Evolutionary conservation across 2,113 vertebrate genomes (phyloP).

Genomic region (Sinocyclocheilus anophthalmus): DNA sequence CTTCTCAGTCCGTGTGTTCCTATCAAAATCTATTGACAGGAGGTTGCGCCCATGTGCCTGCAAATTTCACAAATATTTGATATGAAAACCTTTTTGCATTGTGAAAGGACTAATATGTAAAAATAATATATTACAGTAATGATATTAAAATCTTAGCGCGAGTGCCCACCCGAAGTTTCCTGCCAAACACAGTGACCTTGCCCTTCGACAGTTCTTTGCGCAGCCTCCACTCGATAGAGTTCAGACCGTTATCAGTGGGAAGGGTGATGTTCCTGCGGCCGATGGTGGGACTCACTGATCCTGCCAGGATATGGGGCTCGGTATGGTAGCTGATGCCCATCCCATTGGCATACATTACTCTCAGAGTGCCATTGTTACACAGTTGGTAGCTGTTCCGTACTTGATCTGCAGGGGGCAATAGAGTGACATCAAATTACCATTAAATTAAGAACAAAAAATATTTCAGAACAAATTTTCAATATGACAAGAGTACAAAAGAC

Average conservation of each 20-base stretch:
- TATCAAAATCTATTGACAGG: slow-evolving; percentile 96
- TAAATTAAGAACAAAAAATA: not conserved
- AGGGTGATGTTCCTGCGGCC: slow-evolving; percentile 97
- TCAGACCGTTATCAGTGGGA: slow-evolving; percentile 96
- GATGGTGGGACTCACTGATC: slow-evolving; percentile 95
- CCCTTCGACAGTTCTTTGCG: slow-evolving; percentile 98
- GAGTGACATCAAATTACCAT: not conserved
- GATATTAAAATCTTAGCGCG: not conserved
- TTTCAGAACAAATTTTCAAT: not conserved
- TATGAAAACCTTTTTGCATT: not conserved
- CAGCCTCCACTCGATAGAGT: slow-evolving; percentile 98
- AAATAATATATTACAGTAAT: not conserved
- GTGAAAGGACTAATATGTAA: not conserved
- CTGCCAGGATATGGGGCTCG: slow-evolving; percentile 95
- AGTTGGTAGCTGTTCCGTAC: slow-evolving; percentile 99
- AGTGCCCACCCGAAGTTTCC: slow-evolving; percentile 92
- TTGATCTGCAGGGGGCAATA: slow-evolving; percentile 83
- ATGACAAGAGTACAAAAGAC: not conserved
- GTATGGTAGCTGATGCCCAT: slow-evolving; percentile 99
- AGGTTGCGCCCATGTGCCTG: slow-evolving; percentile 96
- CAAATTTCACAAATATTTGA: not conserved
- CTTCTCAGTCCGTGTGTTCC: slow-evolving; percentile 97
- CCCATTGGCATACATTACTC: slow-evolving; percentile 97
- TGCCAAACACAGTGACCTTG: slow-evolving; percentile 96
- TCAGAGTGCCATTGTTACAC: slow-evolving; percentile 95